Base-by-base conservation (phyloP, 2,888 invertebrate genomes). In the Thalpophila matura region DNA sequence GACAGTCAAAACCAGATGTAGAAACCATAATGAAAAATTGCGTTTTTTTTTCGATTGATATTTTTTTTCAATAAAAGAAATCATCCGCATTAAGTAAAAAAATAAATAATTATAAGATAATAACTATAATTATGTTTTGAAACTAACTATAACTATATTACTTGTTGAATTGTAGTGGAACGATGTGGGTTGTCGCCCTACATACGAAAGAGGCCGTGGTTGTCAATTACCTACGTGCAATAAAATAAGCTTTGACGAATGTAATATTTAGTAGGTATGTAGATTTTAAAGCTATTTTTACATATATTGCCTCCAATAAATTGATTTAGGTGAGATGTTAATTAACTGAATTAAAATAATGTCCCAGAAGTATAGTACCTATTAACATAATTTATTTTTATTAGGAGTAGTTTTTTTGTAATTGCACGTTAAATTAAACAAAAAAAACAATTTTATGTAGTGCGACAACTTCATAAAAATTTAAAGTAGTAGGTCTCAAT, bases 171-270 rank as follows among this genome's bases (percentile, higher is more conserved):
- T 67, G 63, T 43, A 33, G 57, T 71, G 58, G 65, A 72, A 74
- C 50, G 43, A 46, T 24, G 51, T 73, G 71, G 81, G 82, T 75
- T 71, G 80, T 74, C 57, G n/a, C n/a, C n/a, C n/a, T n/a, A n/a
- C n/a, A 64, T 14, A 67, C 46, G 35, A 56, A 72, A 69, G 60
- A 70, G 64, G 56, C 62, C 67, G 38, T 45, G 45, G 26, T 37
- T 64, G 65, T 64, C 45, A 50, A 67, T 55, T 55, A 72, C 14
- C 7, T 18, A 6, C n/a, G n/a, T n/a, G n/a, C n/a, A n/a, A n/a
- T n/a, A n/a, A 72, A 58, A 68, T 68, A 58, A 31, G 69, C 45
- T 35, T 47, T 3, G n/a, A 35, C 29, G 9, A 64, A 26, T 55
- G 33, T 9, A 26, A 22, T 31, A 2, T 33, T 18, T 91, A 77